Evolutionary conservation across 2,797 vertebrate species (phyloP), one percentile per base, ranked within the genome.

Genomic region (Sarcoramphus papa): DNA sequence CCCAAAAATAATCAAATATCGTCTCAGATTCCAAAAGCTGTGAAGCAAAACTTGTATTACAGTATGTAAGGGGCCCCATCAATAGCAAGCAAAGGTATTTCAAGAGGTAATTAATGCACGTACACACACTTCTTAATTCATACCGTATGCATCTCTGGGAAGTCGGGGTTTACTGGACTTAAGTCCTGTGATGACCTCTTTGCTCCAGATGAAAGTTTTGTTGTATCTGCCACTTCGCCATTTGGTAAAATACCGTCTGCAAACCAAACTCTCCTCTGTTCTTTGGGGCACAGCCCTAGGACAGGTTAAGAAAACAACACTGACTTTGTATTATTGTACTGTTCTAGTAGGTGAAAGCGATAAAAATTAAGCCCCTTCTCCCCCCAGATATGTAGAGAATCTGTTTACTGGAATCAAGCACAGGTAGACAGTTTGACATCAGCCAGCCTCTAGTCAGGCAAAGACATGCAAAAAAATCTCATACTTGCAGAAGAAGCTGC

Each of bases 201-300:
- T 89, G 97, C 97, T 91, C 98, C 98, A 91, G 98, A 98, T 7
- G 98, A 98, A 93, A 99, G 98, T 94, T 97, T 98, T 60, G 97
- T 96, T 19, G 99, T 99, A 97, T 99, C 99, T n/a, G 99, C 99
- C 93, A 99, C 98, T 97, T 99, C 99, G 1, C 99, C 99, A 57
- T 99, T 99, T 17, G 99, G 99, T 90, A 99, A 95, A 95, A 99
- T 99, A 33, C 99, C 99, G 81, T 99, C 99, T 59, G 99, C 99
- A 95, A 99, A 99, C 99, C 99, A 99, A 57, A 99, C 99, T 11
- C 99, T 98, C 97, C 98, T 99, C 95, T 99, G 99, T 70, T 99
- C 99, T 87, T 98, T 98, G 73, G 98, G 98, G 79, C 98, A 98
- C 62, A 98, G 98, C 97, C 98, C 94, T 92, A 95, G 17, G 62